Conservation (phyloP, 2,888 invertebrate species). For the Uloborus plumipes region DNA sequence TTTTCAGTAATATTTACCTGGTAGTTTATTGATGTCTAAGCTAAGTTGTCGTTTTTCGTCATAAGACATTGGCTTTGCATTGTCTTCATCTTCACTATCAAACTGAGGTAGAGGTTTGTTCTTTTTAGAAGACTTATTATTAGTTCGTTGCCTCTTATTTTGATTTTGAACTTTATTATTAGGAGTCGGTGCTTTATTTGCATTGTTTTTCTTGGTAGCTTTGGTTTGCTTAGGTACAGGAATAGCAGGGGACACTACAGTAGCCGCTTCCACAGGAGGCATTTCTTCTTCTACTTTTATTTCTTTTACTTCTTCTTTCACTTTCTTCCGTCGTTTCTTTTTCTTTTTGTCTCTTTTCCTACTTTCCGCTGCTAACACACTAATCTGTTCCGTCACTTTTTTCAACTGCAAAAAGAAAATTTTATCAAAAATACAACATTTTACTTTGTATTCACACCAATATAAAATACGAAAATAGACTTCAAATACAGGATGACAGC, state of each 20-base stretch:
- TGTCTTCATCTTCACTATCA: constrained; percentile 98
- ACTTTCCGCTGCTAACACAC: constrained; percentile 69
- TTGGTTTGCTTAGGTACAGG: constrained; percentile 51
- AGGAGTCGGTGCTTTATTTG: constrained; percentile 65
- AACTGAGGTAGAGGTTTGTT: constrained; percentile 68
- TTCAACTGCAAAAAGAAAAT: constrained; percentile 44
- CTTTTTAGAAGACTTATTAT: constrained; percentile 67
- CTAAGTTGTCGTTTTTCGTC: constrained; percentile 99
- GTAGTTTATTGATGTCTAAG: constrained; percentile 98
- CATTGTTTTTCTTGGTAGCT: constrained; percentile 45
- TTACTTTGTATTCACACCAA: too few species aligned
- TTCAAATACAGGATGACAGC: too few species aligned
- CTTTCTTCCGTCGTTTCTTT: constrained; percentile 79
- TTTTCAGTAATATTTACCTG: constrained; percentile 77
- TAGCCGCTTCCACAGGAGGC: constrained; percentile 47
- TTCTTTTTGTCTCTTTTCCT: constrained; percentile 74
- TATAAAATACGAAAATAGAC: too few species aligned
- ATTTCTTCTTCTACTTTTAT: constrained; percentile 50
- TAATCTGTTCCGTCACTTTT: constrained; percentile 65
- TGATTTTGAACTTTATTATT: constrained; percentile 65
- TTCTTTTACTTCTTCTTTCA: constrained; percentile 74
- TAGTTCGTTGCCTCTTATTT: constrained; percentile 67
- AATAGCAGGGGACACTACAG: constrained; percentile 23
- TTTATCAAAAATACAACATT: not conserved
- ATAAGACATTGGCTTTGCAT: constrained; percentile 99